Conservation (phyloP, 2,797 vertebrate genomes). For the Gorsachius magnificus region DNA sequence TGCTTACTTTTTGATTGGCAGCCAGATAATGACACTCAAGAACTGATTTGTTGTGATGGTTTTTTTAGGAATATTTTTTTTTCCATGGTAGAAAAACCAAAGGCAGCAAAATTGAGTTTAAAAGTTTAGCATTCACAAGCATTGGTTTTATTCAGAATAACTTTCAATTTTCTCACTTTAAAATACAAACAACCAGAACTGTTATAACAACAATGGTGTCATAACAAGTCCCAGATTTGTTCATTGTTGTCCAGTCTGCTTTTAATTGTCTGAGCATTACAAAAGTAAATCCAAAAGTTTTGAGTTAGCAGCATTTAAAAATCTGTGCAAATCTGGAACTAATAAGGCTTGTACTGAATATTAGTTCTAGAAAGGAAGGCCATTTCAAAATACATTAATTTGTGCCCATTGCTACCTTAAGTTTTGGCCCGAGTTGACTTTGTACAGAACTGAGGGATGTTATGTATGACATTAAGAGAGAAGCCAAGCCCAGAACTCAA, state of each 20-base stretch:
- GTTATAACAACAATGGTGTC: constrained; percentile 30
- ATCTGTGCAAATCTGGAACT: constrained; percentile 40
- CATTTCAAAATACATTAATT: constrained; percentile 1
- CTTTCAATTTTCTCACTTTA: constrained; percentile 57
- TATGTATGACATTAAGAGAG: not conserved
- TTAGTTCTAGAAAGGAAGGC: constrained; percentile 6
- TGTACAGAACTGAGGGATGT: not conserved
- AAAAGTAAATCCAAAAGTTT: constrained; percentile 56
- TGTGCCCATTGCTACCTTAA: not conserved
- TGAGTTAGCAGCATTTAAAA: constrained; percentile 34
- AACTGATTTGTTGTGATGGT: not conserved
- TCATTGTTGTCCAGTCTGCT: constrained; percentile 28
- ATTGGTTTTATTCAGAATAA: constrained; percentile 25
- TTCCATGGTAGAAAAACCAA: not conserved
- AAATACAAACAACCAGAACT: constrained; percentile 27
- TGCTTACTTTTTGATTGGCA: constrained; percentile 16
- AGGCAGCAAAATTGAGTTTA: not conserved
- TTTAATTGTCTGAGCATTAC: constrained; percentile 42
- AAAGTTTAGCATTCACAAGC: constrained; percentile 8
- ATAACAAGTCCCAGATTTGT: constrained; percentile 48
- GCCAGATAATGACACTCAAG: constrained; percentile 2
- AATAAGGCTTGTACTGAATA: not conserved
- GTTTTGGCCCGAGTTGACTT: not conserved
- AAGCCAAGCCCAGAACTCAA: not conserved
- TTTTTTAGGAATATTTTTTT: not conserved